Evolutionary conservation across 2,797 vertebrate species (phyloP).

Genomic region (Petrocephalus sullivani): DNA sequence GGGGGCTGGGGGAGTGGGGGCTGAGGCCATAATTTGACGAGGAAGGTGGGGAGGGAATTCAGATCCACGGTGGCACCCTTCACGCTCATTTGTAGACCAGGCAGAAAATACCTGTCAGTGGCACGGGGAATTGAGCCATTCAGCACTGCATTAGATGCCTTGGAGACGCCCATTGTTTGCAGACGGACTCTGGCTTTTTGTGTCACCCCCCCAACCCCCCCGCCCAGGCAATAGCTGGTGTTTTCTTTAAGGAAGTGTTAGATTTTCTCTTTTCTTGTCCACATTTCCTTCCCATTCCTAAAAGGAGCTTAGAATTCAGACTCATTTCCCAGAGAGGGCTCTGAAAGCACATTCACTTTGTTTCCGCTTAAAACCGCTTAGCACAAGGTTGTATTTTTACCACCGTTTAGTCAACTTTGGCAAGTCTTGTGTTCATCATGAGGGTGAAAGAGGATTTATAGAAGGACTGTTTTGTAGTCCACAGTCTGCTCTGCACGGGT

Average conservation of each 20-base stretch:
- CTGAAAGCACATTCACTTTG: constrained; percentile 11
- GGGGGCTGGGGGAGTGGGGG: background rate
- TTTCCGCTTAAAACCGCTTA: constrained; percentile 10
- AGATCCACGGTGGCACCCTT: constrained; percentile 32
- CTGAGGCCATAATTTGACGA: background rate
- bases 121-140: constrained; percentile 23
- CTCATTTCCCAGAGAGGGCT: constrained; percentile 17
- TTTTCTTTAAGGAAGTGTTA: constrained; percentile 11
- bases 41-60: background rate
- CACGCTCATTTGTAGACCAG: constrained; percentile 30
- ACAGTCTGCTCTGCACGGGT: background rate
- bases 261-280: constrained; percentile 7
- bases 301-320: constrained; percentile 18
- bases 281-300: constrained; percentile 1
- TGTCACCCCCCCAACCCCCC: background rate
- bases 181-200: constrained; percentile 7
- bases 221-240: background rate
- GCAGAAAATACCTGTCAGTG: constrained; percentile 38
- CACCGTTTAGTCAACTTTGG: background rate
- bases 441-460: background rate
- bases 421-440: background rate
- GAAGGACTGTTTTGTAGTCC: background rate
- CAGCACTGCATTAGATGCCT: constrained; percentile 40
- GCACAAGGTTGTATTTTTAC: background rate
- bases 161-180: constrained; percentile 34